Evolutionary conservation across 2,888 invertebrate genomes (phyloP).

Genomic region (Hydropsyche betteni): DNA sequence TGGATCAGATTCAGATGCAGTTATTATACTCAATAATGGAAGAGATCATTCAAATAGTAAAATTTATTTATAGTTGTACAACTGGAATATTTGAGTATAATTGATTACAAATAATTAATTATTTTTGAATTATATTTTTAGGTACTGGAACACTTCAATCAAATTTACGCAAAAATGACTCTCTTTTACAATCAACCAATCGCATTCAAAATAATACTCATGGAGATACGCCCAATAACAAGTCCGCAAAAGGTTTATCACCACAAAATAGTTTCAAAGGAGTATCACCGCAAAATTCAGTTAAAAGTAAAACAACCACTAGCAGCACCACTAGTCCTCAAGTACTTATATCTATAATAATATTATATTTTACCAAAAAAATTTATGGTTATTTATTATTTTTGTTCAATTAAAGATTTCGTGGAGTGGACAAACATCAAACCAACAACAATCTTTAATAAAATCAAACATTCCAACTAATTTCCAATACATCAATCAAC

Average conservation of each 20-base stretch:
- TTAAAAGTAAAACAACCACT: slow-evolving; percentile 64
- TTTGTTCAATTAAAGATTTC: slow-evolving; percentile 57
- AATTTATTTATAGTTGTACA: slow-evolving; percentile 14
- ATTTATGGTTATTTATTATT: no score
- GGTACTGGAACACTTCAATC: slow-evolving; percentile 55
- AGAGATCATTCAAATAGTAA: slow-evolving; percentile 72
- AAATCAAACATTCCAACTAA: slow-evolving; percentile 53
- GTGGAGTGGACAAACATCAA: slow-evolving; percentile 61
- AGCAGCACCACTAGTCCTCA: slow-evolving; percentile 59
- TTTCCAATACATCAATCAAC: slow-evolving; percentile 52
- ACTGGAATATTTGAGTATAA: not conserved
- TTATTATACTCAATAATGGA: slow-evolving; percentile 74
- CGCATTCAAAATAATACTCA: slow-evolving; percentile 82
- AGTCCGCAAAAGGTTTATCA: slow-evolving; percentile 65
- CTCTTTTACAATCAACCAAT: slow-evolving; percentile 69
- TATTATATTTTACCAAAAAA: no score
- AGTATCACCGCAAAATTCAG: slow-evolving; percentile 78
- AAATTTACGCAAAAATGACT: slow-evolving; percentile 67
- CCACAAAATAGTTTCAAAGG: slow-evolving; percentile 70
- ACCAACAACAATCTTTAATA: slow-evolving; percentile 53
- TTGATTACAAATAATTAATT: not conserved
- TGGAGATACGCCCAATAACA: slow-evolving; percentile 73
- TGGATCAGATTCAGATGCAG: slow-evolving; percentile 69
- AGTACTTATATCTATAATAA: slow-evolving; percentile 54
- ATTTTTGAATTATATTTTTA: slow-evolving; percentile 50